Conservation (phyloP, 2,113 vertebrate genomes). For the Collichthys lucidus region DNA sequence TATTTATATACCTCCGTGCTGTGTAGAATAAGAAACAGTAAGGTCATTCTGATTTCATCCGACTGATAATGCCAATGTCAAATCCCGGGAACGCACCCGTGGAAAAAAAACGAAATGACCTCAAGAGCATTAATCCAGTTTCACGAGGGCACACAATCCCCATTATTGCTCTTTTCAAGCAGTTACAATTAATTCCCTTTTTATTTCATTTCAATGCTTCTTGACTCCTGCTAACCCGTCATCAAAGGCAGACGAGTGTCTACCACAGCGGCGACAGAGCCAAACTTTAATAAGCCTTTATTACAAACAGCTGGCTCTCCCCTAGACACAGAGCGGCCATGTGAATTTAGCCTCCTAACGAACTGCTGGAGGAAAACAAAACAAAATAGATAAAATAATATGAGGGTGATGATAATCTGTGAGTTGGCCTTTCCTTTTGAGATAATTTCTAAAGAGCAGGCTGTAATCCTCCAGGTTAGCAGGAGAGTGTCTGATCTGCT, state of each 20-base stretch:
- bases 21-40: slow-evolving; percentile 32
- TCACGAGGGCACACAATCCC: slow-evolving; percentile 70
- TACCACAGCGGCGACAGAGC: slow-evolving; percentile 68
- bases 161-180: slow-evolving; percentile 73
- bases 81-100: slow-evolving; percentile 66
- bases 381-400: slow-evolving; percentile 60
- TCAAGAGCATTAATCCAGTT: slow-evolving; percentile 72
- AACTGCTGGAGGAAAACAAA: slow-evolving; percentile 66
- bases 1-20: slow-evolving; percentile 38
- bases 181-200: slow-evolving; percentile 81
- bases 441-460: slow-evolving; percentile 33
- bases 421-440: slow-evolving; percentile 44
- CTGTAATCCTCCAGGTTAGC: slow-evolving; percentile 40
- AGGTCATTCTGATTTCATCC: slow-evolving; percentile 26
- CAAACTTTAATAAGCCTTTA: slow-evolving; percentile 80
- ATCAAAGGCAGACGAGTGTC: slow-evolving; percentile 80
- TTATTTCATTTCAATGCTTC: slow-evolving; percentile 79
- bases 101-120: slow-evolving; percentile 66
- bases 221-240: slow-evolving; percentile 79
- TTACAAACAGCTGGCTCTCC: slow-evolving; percentile 81
- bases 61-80: slow-evolving; percentile 62
- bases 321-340: slow-evolving; percentile 46
- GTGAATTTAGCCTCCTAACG: slow-evolving; percentile 66
- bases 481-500: slow-evolving; percentile 22
- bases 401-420: slow-evolving; percentile 65